Evolutionary conservation across 2,797 vertebrate genomes (phyloP).

Genomic region (Cryptoprocta ferox): DNA sequence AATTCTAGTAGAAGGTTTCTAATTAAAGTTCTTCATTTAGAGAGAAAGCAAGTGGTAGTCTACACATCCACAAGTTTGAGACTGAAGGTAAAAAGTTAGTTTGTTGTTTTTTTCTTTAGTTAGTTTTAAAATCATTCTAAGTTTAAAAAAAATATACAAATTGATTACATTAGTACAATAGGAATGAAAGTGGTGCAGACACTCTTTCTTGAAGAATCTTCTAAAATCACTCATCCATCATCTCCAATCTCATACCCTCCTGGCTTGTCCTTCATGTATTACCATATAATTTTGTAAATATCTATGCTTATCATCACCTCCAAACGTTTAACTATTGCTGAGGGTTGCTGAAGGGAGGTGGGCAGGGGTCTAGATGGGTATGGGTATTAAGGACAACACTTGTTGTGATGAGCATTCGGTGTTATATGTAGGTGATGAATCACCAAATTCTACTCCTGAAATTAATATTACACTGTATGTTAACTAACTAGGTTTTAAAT

Average conservation of each 20-base stretch:
- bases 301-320: not conserved
- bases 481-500: not conserved
- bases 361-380: not conserved
- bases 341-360: not conserved
- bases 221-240: not conserved
- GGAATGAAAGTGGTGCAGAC: not conserved
- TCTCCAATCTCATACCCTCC: not conserved
- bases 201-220: not conserved
- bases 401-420: not conserved
- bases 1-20: not conserved
- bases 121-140: not conserved
- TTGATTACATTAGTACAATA: not conserved
- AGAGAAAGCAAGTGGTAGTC: not conserved
- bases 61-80: not conserved
- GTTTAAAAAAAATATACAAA: not conserved
- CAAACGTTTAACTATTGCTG: not conserved
- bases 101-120: not conserved
- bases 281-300: not conserved
- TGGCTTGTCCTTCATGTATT: not conserved
- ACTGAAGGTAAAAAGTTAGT: not conserved
- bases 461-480: not conserved
- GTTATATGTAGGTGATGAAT: not conserved
- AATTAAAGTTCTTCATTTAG: not conserved
- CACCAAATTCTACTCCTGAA: not conserved
- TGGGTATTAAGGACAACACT: not conserved